Conservation (phyloP, 2,113 vertebrate genomes). For the Aplodontia rufa region DNA sequence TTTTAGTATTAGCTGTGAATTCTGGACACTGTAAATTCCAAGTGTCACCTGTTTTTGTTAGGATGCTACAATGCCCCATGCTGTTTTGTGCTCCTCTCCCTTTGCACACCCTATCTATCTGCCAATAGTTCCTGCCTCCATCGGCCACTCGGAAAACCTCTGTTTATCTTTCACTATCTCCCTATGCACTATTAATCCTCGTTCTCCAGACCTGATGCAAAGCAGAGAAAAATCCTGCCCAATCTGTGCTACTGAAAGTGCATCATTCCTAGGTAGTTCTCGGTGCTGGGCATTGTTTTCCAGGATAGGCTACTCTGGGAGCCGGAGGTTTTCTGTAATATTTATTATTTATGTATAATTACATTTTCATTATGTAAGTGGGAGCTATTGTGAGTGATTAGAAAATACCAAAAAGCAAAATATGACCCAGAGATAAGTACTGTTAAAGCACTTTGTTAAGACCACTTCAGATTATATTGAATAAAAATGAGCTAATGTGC, state of each 20-base stretch:
- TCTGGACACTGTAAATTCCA: not conserved
- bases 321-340: not conserved
- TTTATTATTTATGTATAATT: not conserved
- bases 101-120: not conserved
- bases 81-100: not conserved
- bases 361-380: not conserved
- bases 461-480: not conserved
- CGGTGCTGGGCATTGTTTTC: not conserved
- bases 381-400: not conserved
- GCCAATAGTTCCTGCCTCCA: not conserved
- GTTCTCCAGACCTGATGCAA: not conserved
- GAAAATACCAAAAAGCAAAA: not conserved
- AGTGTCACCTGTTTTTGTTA: not conserved
- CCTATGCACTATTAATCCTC: not conserved
- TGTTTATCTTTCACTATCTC: not conserved
- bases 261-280: not conserved
- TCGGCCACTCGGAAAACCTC: not conserved
- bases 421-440: not conserved
- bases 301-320: not conserved
- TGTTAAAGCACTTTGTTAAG: not conserved
- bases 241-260: not conserved
- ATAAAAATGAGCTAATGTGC: not conserved
- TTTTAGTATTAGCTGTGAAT: not conserved
- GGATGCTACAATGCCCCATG: accelerated
- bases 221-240: not conserved